Evolutionary conservation across 2,113 vertebrate species (phyloP).

Genomic region (Damaliscus lunatus): DNA sequence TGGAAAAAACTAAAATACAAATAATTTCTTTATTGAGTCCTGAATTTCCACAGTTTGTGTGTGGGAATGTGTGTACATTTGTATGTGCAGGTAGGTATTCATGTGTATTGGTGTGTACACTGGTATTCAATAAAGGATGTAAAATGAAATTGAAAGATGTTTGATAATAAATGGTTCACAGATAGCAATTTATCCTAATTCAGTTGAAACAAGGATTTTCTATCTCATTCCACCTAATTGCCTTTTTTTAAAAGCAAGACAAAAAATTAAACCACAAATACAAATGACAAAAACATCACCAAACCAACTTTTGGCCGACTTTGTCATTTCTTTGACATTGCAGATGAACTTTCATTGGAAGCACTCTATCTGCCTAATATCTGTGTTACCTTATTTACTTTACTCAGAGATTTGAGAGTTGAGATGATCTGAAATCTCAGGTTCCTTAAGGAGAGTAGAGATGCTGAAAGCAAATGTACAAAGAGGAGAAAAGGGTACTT

Average conservation of each 20-base stretch:
- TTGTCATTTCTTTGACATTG: neutral
- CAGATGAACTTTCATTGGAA: neutral
- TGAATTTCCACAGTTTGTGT: neutral
- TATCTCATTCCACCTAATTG: neutral
- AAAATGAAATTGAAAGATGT: neutral
- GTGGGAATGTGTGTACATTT: neutral
- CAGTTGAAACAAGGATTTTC: neutral
- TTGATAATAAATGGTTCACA: neutral
- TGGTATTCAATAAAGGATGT: neutral
- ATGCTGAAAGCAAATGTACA: accelerated
- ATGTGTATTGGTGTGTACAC: neutral
- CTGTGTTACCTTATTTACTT: neutral
- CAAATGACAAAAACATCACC: neutral
- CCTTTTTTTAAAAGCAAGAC: neutral
- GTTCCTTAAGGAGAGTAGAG: neutral
- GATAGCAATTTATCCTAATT: neutral
- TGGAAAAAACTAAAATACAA: neutral
- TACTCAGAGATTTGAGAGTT: neutral
- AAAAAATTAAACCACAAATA: neutral
- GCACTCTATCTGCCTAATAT: neutral
- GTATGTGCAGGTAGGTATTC: neutral
- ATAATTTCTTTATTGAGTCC: neutral
- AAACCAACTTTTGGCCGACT: neutral
- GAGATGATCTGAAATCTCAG: neutral
- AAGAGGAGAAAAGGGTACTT: neutral